These are phyloP conservation scores for Lissonota sp. DNA, from an alignment of 2,888 invertebrate species.

Conservation along the genomic window DNA sequence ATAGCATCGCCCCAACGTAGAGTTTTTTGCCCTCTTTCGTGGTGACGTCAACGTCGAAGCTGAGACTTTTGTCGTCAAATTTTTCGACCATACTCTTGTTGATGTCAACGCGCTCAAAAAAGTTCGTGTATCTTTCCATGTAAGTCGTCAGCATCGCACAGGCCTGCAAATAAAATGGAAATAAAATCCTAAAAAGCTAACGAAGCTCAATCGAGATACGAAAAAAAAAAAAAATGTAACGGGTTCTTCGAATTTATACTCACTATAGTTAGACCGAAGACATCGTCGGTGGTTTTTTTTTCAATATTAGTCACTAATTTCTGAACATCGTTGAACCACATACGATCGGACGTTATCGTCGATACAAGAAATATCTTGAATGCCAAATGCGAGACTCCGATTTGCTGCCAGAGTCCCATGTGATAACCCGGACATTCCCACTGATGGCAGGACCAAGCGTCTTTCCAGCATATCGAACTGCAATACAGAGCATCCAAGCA, in stretches of 20 bases:
- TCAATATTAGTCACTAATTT: constrained; percentile 90
- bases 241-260: constrained; percentile 75
- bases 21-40: constrained; percentile 76
- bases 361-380: constrained; percentile 88
- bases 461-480: constrained; percentile 86
- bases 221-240: constrained; percentile 6
- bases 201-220: constrained; percentile 85
- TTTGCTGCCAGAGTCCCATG: constrained; percentile 87
- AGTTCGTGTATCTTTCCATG: constrained; percentile 87
- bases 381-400: constrained; percentile 93
- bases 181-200: constrained; percentile 18
- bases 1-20: constrained; percentile 88
- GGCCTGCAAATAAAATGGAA: constrained; percentile 84
- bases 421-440: constrained; percentile 90
- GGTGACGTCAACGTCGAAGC: constrained; percentile 69
- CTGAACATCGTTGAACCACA: constrained; percentile 88
- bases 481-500: constrained; percentile 90
- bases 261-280: constrained; percentile 90
- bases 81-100: constrained; percentile 75
- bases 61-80: constrained; percentile 69
- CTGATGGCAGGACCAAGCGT: constrained; percentile 87
- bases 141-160: constrained; percentile 88
- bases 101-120: constrained; percentile 86
- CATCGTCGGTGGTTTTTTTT: constrained; percentile 87
- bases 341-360: constrained; percentile 79